These are phyloP conservation scores for Sceloporus undulatus DNA, from an alignment of 2,113 vertebrate genomes.

Conservation along the genomic window DNA sequence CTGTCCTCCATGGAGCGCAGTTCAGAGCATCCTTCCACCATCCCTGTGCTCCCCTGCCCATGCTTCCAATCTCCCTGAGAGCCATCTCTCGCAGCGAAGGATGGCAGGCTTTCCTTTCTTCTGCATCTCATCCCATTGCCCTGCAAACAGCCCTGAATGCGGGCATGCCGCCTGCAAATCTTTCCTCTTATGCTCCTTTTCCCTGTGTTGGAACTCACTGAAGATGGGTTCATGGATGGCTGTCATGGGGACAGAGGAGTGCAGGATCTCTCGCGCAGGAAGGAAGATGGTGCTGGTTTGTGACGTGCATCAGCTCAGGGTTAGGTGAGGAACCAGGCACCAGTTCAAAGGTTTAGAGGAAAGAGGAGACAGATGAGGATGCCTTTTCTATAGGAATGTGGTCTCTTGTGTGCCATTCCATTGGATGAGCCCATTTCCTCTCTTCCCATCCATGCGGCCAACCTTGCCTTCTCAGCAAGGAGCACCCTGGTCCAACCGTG, in stretches of 20 bases:
- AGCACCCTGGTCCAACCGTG: too few species aligned
- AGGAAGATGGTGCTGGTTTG: background rate
- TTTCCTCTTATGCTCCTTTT: too few species aligned
- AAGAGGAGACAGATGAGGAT: background rate
- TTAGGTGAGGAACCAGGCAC: too few species aligned
- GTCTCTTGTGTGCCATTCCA: too few species aligned
- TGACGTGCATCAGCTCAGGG: background rate
- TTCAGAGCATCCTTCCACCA: background rate
- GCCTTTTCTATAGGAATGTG: too few species aligned
- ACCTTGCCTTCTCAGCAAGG: too few species aligned
- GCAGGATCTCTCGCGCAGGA: background rate
- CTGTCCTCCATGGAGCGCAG: background rate
- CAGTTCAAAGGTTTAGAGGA: background rate
- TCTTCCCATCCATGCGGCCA: too few species aligned
- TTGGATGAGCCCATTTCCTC: too few species aligned
- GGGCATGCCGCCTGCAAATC: background rate
- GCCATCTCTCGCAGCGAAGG: too few species aligned
- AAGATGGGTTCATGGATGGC: background rate
- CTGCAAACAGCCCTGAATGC: slow-evolving; percentile 14
- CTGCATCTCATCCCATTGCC: slow-evolving; percentile 39
- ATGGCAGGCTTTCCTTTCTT: background rate
- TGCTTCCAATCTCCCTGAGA: background rate
- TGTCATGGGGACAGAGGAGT: background rate
- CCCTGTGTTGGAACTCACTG: too few species aligned
- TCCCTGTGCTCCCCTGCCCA: slow-evolving; percentile 17